Evolutionary conservation across 2,797 vertebrate species (phyloP), one percentile per base, ranked within the genome.

Genomic region (Sebastes iracundus): DNA sequence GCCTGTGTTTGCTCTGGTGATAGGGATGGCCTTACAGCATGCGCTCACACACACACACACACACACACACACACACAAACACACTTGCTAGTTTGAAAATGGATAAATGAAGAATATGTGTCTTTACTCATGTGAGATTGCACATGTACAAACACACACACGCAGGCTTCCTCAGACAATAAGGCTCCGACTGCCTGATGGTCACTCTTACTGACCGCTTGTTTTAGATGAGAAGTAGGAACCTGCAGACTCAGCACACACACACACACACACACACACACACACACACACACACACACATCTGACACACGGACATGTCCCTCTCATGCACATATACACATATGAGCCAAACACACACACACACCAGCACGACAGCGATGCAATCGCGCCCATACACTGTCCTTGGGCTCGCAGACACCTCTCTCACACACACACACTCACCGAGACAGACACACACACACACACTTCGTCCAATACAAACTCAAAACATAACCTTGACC

Each of bases 401-500:
- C 90, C 90, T 90, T 90, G 85, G 63, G 32, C 72, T 65, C 63
- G 49, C 58, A 82, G 75, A 72, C 64, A 71, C 76, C 81, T 78
- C 79, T 84, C 82, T 5, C 35, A 38, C 35, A 38, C 30, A 38
- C 67, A 67, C 55, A 62, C 55, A 42, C 52, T 33, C 23, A 79
- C 77, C 79, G 80, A 82, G 78, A 71, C 65, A n/a, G 20, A 62
- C 32, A 33, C 35, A 52, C 25, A 52, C 28, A 32, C 35, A 38
- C 35, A 38, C 30, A 33, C 64, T 80, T 83, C 0, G 56, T 74
- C 71, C 82, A 85, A 65, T 62, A 79, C 74, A 87, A 85, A 84
- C 85, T 86, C 72, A 78, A 85, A 87, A 81, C 86, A 74, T 85
- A 84, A 91, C 89, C 92, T 93, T 91, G 91, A 93, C 92, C 89